Evolutionary conservation across 2,888 invertebrate species (phyloP).

Genomic region (Leistus spinibarbis): DNA sequence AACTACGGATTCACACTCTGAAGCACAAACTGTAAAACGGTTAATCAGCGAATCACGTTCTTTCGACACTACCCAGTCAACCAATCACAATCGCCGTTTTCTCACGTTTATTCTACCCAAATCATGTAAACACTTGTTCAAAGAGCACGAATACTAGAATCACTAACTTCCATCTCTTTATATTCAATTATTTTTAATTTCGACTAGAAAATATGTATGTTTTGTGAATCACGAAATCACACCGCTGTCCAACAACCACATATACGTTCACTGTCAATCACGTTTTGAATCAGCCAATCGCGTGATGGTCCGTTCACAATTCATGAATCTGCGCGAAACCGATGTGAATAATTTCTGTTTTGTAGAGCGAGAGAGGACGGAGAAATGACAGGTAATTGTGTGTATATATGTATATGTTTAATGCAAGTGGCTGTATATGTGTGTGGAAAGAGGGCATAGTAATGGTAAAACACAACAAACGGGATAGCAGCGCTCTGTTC

Average conservation of each 20-base stretch:
- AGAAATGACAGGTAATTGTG: background rate
- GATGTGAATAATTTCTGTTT: background rate
- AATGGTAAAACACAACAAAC: background rate
- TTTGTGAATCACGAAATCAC: background rate
- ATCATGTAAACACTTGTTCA: no score
- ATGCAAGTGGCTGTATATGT: background rate
- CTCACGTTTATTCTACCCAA: no score
- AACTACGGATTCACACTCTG: no score
- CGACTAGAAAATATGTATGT: no score
- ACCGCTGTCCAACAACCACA: background rate
- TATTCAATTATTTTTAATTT: no score
- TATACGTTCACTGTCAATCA: background rate
- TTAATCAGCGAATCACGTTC: no score
- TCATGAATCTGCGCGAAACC: background rate
- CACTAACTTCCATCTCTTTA: no score
- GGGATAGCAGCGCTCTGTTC: conserved; percentile 34
- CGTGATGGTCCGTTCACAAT: background rate
- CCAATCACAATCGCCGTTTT: no score
- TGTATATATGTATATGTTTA: background rate
- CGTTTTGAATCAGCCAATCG: background rate
- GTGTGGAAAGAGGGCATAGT: background rate
- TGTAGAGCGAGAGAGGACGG: background rate
- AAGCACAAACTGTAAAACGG: no score
- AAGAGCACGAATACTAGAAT: no score
- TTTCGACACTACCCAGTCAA: no score